A percentile compares a stretch with the other conserved stretches of the same genome.
These are phyloP conservation scores for Eilema sororculum DNA, from an alignment of 2,888 invertebrate species.

Conservation along the genomic window DNA sequence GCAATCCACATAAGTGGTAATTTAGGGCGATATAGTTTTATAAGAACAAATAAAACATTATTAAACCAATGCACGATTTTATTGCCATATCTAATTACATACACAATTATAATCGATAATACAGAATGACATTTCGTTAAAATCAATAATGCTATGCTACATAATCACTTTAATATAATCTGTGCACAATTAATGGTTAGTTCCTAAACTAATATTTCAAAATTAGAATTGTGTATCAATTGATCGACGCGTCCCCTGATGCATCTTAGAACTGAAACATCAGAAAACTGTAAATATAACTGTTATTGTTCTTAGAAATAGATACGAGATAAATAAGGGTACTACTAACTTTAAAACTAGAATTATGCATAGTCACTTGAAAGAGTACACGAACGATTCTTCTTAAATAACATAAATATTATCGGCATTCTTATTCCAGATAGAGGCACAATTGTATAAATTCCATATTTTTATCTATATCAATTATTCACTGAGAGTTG, in stretches of 20 bases:
- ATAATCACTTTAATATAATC: conserved; percentile 47
- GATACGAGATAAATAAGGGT: conserved; percentile 72
- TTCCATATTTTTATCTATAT: conserved; percentile 56
- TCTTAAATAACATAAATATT: conserved; percentile 58
- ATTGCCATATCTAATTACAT: conserved; percentile 83
- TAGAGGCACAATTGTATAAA: conserved; percentile 53
- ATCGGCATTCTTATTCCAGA: conserved; percentile 54
- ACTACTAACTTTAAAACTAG: conserved; percentile 61
- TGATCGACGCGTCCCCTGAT: conserved; percentile 61
- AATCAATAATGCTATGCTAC: conserved; percentile 38
- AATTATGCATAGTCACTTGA: conserved; percentile 78
- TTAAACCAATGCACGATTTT: conserved; percentile 80
- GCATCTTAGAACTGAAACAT: conserved; percentile 81
- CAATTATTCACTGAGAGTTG: conserved; percentile 3
- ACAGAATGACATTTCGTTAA: conserved; percentile 54
- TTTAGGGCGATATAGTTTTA: conserved; percentile 38
- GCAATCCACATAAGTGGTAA: conserved; percentile 36
- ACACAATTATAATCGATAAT: conserved; percentile 83
- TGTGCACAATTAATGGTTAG: conserved; percentile 57
- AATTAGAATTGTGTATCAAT: conserved; percentile 85
- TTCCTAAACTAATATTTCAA: conserved; percentile 49
- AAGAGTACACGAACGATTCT: conserved; percentile 62
- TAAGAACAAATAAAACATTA: conserved; percentile 53
- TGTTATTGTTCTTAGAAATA: conserved; percentile 63
- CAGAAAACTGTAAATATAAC: conserved; percentile 59